Evolutionary conservation across 2,797 vertebrate species (phyloP).

Genomic region (Melanotaenia maccullochi): DNA sequence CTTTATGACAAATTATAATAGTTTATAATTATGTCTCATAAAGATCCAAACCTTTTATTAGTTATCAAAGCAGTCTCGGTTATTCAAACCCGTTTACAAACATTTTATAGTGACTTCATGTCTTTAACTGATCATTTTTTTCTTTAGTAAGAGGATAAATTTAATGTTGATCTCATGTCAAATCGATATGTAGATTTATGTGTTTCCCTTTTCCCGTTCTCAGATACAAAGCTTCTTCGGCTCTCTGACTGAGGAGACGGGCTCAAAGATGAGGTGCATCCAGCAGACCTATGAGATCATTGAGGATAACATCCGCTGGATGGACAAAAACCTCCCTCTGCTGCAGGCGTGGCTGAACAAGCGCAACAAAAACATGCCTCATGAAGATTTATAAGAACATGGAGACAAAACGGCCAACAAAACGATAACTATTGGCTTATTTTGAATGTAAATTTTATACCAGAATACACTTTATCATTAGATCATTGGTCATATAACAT

Average conservation of each 20-base stretch:
- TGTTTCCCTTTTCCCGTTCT: not conserved
- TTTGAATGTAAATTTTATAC: not conserved
- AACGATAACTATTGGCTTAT: not conserved
- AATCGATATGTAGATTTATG: not conserved
- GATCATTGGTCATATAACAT: not conserved
- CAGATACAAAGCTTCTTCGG: constrained; percentile 88
- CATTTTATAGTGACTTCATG: not conserved
- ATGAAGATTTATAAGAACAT: constrained; percentile 61
- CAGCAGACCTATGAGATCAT: constrained; percentile 88
- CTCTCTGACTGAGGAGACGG: constrained; percentile 83
- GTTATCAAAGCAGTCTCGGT: not conserved
- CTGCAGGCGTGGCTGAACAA: constrained; percentile 84
- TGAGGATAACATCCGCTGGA: constrained; percentile 91
- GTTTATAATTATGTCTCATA: not conserved
- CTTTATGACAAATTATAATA: too few species aligned
- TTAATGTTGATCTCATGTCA: not conserved
- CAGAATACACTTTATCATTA: not conserved
- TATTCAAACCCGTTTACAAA: too few species aligned
- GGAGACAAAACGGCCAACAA: not conserved
- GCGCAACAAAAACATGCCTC: constrained; percentile 19
- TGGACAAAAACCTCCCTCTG: constrained; percentile 86
- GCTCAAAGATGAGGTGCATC: constrained; percentile 87
- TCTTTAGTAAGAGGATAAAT: not conserved
- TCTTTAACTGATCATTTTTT: not conserved
- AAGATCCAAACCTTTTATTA: not conserved